These are phyloP conservation scores for Ciconia maguari DNA, from an alignment of 2,113 vertebrate genomes.

Conservation along the genomic window DNA sequence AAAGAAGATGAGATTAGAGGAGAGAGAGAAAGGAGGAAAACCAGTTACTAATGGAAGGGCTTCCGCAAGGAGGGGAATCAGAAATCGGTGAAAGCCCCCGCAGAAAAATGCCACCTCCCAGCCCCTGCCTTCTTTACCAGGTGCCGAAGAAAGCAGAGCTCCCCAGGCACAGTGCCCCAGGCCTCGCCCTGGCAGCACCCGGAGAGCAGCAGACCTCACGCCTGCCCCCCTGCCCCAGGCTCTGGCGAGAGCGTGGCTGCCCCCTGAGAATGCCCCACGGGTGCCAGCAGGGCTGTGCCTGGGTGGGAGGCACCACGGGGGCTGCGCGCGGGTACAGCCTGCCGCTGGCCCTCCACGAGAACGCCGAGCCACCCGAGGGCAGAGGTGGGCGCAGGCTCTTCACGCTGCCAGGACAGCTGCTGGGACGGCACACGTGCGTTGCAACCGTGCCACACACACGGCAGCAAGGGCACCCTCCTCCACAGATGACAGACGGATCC, in stretches of 20 bases:
- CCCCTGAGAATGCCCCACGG: accelerated
- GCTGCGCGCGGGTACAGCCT: accelerated
- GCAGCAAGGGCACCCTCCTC: background rate
- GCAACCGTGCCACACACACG: background rate
- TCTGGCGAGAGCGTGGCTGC: background rate
- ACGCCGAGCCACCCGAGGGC: accelerated
- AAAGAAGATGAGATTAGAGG: background rate
- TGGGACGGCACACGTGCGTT: accelerated
- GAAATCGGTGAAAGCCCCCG: background rate
- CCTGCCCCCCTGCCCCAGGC: too few species aligned
- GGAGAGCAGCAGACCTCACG: too few species aligned
- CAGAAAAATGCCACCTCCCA: background rate
- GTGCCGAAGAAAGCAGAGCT: background rate
- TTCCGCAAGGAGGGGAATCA: background rate
- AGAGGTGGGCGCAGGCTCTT: background rate
- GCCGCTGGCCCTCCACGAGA: accelerated
- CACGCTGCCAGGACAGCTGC: accelerated
- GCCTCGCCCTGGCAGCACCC: background rate
- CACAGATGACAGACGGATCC: background rate
- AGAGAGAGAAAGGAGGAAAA: background rate
- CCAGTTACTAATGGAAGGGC: background rate
- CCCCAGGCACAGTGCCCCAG: accelerated
- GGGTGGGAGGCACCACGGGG: background rate
- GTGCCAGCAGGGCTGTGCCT: background rate
- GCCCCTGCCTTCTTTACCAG: background rate